phyloP scores from a whole-genome alignment of 2,888 invertebrate genomes.

The Lasioglossum lativentre region DNA sequence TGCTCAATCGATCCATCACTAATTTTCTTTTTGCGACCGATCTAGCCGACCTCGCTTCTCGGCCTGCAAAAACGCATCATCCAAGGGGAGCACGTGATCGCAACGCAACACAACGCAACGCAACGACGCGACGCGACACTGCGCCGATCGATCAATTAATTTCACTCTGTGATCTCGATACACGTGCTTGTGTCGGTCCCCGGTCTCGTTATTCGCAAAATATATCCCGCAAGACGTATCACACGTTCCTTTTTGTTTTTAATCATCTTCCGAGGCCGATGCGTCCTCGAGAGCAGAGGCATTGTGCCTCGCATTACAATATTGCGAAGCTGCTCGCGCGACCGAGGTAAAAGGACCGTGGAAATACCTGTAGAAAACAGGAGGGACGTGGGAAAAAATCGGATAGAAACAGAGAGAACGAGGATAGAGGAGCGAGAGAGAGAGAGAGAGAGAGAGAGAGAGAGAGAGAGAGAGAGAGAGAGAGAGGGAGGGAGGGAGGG shows the following conservation, averaged over 20 bases:
- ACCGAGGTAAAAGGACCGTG: conserved; percentile 36
- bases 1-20: too few relatives aligned
- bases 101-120: too few relatives aligned
- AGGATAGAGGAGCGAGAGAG: neutral
- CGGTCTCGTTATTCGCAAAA: conserved; percentile 48
- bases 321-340: conserved; percentile 64
- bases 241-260: conserved; percentile 49
- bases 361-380: conserved; percentile 26
- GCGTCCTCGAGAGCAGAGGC: conserved; percentile 59
- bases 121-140: neutral
- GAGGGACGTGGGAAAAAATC: conserved; percentile 14
- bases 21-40: neutral
- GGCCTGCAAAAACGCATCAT: neutral
- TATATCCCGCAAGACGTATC: conserved; percentile 63
- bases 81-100: neutral
- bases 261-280: conserved; percentile 60
- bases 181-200: conserved; percentile 15
- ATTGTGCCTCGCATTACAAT: conserved; percentile 76
- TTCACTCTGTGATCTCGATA: conserved; percentile 34
- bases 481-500: too few relatives aligned
- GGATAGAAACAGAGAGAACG: neutral
- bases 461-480: neutral
- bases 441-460: neutral
- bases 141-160: conserved; percentile 53
- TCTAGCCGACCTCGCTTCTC: neutral